These are phyloP conservation scores for Numenius arquata DNA, from an alignment of 2,113 vertebrate species.

Conservation along the genomic window DNA sequence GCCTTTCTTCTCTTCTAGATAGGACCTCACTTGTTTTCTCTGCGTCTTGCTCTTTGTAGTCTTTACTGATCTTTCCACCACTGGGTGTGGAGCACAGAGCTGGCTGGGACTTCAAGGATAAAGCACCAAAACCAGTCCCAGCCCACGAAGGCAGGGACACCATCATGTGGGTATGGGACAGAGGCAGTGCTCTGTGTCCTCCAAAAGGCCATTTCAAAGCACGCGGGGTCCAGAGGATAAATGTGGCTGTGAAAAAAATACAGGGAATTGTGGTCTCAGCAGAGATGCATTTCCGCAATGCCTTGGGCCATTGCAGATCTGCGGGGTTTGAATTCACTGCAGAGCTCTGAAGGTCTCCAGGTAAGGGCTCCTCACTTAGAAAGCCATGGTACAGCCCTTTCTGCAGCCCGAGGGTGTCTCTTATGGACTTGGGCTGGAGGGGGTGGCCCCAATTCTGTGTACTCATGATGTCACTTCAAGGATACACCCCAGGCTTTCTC, in stretches of 20 bases:
- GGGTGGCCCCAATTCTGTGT: accelerated
- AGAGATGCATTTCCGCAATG: not conserved
- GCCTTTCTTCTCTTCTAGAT: not conserved
- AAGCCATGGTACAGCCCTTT: not conserved
- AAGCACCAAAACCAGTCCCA: not conserved
- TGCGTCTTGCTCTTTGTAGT: not conserved
- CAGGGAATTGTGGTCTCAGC: not conserved
- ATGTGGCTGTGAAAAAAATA: not conserved
- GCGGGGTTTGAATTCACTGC: not conserved
- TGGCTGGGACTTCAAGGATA: not conserved
- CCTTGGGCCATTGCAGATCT: not conserved
- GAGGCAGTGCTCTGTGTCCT: not conserved
- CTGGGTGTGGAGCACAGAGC: not conserved
- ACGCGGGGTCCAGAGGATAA: not conserved
- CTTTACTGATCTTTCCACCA: not conserved
- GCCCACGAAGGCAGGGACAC: not conserved
- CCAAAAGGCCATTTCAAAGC: not conserved
- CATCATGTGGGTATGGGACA: not conserved
- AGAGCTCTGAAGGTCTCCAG: not conserved
- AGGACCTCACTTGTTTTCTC: not conserved
- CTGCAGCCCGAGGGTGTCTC: not conserved
- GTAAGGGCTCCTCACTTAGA: not conserved
- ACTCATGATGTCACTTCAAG: accelerated
- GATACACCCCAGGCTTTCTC: not conserved
- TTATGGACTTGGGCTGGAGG: not conserved